Percentiles rank a stretch among this genome's conserved stretches.
These are phyloP conservation scores for Neuroscelio doddi DNA, from an alignment of 2,888 invertebrate genomes.

Conservation along the genomic window DNA sequence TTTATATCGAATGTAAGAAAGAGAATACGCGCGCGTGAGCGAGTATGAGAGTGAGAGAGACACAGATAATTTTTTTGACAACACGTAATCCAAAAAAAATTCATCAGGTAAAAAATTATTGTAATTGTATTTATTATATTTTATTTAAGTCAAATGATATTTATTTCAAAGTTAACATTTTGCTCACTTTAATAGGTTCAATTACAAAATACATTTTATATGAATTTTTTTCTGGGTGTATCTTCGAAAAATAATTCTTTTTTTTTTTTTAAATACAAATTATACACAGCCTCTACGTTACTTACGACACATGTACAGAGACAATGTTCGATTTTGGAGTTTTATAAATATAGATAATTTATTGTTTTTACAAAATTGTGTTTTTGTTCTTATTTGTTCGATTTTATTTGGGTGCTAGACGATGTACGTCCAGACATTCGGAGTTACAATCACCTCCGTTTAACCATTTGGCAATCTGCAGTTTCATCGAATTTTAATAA, in stretches of 20 bases:
- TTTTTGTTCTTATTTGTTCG: constrained; percentile 55
- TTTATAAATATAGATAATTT: constrained; percentile 69
- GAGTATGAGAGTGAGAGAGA: constrained; percentile 52
- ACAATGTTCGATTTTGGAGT: constrained; percentile 64
- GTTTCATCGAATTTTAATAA: too few relatives aligned
- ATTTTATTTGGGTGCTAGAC: constrained; percentile 42
- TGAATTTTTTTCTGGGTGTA: too few relatives aligned
- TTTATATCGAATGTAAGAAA: constrained; percentile 5
- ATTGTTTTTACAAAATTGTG: constrained; percentile 66
- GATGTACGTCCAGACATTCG: constrained; percentile 57
- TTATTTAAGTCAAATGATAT: too few relatives aligned
- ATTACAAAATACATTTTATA: too few relatives aligned
- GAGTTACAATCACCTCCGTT: constrained; percentile 42
- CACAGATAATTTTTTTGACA: constrained; percentile 43
- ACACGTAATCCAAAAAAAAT: too few relatives aligned
- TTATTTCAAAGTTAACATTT: too few relatives aligned
- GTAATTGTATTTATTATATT: too few relatives aligned
- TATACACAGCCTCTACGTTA: constrained; percentile 30
- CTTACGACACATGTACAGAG: constrained; percentile 66
- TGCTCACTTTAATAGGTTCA: too few relatives aligned
- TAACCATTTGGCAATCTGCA: neutral
- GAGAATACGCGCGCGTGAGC: constrained; percentile 43
- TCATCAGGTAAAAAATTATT: too few relatives aligned
- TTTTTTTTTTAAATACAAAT: constrained; percentile 19
- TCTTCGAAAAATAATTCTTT: constrained; percentile 39